Evolutionary conservation across 2,113 vertebrate species (phyloP), one percentile per base, ranked within the genome.

Genomic region (Coregonus clupeaformis): DNA sequence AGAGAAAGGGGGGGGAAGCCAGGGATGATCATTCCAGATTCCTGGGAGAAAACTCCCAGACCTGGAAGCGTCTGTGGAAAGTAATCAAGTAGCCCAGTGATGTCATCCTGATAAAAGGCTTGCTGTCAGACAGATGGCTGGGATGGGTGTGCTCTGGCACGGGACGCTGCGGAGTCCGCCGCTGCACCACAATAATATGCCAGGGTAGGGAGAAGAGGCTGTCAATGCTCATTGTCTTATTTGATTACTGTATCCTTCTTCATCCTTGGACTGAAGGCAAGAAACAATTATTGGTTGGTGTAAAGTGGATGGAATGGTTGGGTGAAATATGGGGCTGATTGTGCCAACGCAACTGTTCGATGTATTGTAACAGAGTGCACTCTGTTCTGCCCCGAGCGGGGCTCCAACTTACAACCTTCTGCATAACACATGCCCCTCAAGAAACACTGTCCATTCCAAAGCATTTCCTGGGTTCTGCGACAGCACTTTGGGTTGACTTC

Each of bases 81-180:
- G 85, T 88, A 92, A 92, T 92, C 88, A 91, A 90, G 87, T 90
- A 89, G 83, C 86, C 74, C 57, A 86, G 80, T 91, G 87, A 92
- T 91, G 90, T 91, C 89, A 91, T 80, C 76, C 52, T 85, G 89
- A 90, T 91, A 88, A 92, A 89, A 91, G 85, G 81, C 83, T 83
- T 82, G 77, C 85, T 87, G 89, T 88, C 89, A 90, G 89, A 85
- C 85, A 84, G 76, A 85, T 92, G 92, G 90, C 88, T 71, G 83
- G 82, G 49, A 67, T 72, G 84, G 86, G 80, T 69, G 79, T 83
- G 82, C 85, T 78, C 84, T 89, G 89, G 87, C 80, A 88, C 72
- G 47, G 52, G 65, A 78, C 77, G 55, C 77, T 81, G 16, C 13
- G 0, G 49, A 52, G 80, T 84, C 73, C 68, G 36, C 86, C 79